Evolutionary conservation across 1,140 invertebrate species (phyloP), one percentile per base, ranked within the genome.

Genomic region (Drosophila azteca): DNA sequence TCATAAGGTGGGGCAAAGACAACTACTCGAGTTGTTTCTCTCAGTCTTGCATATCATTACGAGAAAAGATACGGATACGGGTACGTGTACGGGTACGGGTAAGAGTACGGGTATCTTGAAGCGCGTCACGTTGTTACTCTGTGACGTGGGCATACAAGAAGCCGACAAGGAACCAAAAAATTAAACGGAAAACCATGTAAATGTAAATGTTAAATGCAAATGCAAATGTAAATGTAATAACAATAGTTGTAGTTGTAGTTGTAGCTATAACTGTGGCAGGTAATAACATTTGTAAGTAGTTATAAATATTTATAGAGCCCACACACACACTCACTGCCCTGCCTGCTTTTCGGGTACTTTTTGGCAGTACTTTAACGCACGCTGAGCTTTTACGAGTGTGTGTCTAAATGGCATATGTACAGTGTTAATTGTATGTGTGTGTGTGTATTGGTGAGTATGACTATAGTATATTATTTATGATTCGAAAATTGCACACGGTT

Each of bases 291-390:
- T 74, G 71, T 74, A 74, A 75, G 71, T 75, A 74, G 71, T 74
- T 75, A 70, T 79, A 81, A 80, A 71, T 76, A 76, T 76, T 80
- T 76, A 79, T 63, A 61, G 75, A 68, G 60, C 54, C 59, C 74
- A 55, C 41, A 9, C 31, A 35, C 8, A 35, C 8, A 54, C 17
- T 20, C 0, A 1, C 17, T 20, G 17, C 17, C 17, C 59, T 61
- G 60, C 45, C 70, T 79, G 59, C 69, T 66, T 65, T 76, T 64
- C 53, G 72, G 67, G 78, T 81, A 80, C 78, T 39, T 39, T 80
- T 80, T 80, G 73, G 57, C 71, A 80, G 77, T 77, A 79, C 81
- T 83, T 83, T 80, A 53, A 49, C 59, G 63, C 76, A 70, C 79
- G 31, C 57, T 51, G 41, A 66, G 58, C 35, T 67, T 29, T 60